Percentiles rank a stretch among this genome's conserved stretches.
phyloP scores from a whole-genome alignment of 1,140 invertebrate species.

The Sycobia sp. region DNA sequence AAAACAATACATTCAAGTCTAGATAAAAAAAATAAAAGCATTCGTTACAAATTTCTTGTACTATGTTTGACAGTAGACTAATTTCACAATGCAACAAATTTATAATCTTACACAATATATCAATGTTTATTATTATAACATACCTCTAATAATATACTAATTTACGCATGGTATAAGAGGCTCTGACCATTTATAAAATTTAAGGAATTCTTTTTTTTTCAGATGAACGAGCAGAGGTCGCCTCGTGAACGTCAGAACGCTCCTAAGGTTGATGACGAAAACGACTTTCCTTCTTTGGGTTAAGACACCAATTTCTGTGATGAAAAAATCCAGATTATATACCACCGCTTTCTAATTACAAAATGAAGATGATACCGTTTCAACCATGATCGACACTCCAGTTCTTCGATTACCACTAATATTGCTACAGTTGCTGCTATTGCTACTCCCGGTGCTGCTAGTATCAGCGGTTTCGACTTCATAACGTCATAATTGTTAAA shows the following conservation, averaged over 20 bases:
- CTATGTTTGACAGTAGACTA: no score
- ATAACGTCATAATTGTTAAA: slow-evolving; percentile 28
- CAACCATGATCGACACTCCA: slow-evolving; percentile 42
- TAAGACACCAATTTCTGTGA: slow-evolving; percentile 58
- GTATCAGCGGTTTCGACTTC: slow-evolving; percentile 32
- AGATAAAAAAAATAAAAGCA: no score
- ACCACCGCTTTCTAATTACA: slow-evolving; percentile 28
- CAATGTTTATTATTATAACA: no score
- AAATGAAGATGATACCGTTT: slow-evolving; percentile 41
- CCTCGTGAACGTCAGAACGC: slow-evolving; percentile 68
- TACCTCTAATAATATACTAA: no score
- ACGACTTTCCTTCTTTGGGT: slow-evolving; percentile 90
- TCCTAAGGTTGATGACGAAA: slow-evolving; percentile 93
- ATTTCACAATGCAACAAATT: no score
- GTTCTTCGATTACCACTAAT: slow-evolving; percentile 40
- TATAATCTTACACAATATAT: no score
- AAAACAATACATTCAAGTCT: no score
- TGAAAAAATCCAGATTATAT: slow-evolving; percentile 23
- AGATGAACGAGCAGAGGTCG: slow-evolving; percentile 50
- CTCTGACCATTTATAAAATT: no score
- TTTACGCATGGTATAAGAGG: no score
- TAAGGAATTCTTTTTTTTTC: slow-evolving; percentile 29
- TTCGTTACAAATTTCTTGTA: no score
- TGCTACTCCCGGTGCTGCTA: slow-evolving; percentile 38
- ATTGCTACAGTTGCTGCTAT: slow-evolving; percentile 53